Base-by-base conservation (phyloP, 30 jellyfish, hydroid and myxozoan genomes). In the Turritopsis dohrnii region DNA sequence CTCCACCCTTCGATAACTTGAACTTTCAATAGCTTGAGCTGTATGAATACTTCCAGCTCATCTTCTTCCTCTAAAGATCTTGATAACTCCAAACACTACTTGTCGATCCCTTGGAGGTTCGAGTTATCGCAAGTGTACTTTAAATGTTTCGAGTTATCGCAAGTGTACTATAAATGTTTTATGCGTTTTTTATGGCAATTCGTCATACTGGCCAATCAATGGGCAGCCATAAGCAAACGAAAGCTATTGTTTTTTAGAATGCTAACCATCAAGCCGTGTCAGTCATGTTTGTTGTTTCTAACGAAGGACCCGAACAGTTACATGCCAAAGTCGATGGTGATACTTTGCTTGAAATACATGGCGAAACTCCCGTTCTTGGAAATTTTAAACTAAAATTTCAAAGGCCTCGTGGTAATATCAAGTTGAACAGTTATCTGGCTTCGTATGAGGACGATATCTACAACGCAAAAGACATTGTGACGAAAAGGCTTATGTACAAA, bases 291-390 rank as follows among this genome's bases (percentile, higher is more conserved):
- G 86, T 82, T 76, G 89, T 92, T n/a, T 31, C 96, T 4, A 88
- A 88, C 31, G 98, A 92, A 88, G 98, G 98, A 0, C 52, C 71
- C 19, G 98, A 88, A 27, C 41, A 75, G 25, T 69, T 92, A 18
- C 21, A 52, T 5, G 79, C 74, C 22, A 31, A 30, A 20, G 79
- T 85, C 0, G 76, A 88, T 8, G 85, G 72, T 25, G 89, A 81
- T 3, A 81, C 79, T 21, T 74, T 92, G 27, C 25, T 80, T 9
- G 95, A 88, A 71, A 79, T 92, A 8, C 81, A 71, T 1, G 98
- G 98, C 20, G 79, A 75, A 29, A 80, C 90, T 18, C 65, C 79
- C 1, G 88, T 76, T 18, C 87, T 93, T 4, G 98, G 98, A 20
- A 54, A 86, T 1, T 93, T 84, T 80, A 88, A 73, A 21, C 17